These are phyloP conservation scores for Steinernema khuongi DNA, from an alignment of 1,140 invertebrate species.

Conservation along the genomic window DNA sequence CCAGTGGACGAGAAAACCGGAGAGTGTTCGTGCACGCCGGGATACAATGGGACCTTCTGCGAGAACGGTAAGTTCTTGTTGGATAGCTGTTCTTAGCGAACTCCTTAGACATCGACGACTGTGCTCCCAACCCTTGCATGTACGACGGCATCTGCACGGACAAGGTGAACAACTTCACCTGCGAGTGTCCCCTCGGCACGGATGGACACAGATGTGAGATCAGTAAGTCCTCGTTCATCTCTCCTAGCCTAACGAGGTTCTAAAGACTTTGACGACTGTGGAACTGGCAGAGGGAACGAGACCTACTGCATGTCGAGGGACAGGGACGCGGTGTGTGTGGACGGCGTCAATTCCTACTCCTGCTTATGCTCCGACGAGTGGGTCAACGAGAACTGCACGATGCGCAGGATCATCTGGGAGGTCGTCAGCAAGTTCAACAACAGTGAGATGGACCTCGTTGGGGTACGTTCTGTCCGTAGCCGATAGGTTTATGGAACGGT, in stretches of 20 bases:
- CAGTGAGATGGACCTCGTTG: not conserved
- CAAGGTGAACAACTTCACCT: not conserved
- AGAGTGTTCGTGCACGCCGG: not conserved
- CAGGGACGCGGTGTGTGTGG: not conserved
- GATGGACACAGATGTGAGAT: not conserved
- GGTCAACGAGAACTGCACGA: not conserved
- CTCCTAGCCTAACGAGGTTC: too few species aligned
- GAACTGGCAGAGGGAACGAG: not conserved
- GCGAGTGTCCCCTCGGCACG: not conserved
- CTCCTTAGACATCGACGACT: not conserved
- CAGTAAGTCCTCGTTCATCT: not conserved
- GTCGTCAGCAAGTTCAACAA: not conserved
- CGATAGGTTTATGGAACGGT: not conserved
- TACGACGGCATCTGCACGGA: not conserved
- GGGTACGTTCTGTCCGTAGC: not conserved
- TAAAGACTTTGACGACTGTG: slow-evolving; percentile 4
- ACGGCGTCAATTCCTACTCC: not conserved
- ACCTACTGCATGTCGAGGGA: not conserved
- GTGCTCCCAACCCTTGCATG: not conserved
- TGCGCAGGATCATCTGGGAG: not conserved
- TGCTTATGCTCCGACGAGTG: not conserved
- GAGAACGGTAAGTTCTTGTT: not conserved
- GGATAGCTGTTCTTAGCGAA: not conserved
- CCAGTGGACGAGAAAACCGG: not conserved
- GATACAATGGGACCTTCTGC: not conserved